Base-by-base conservation (phyloP, 2,888 invertebrate genomes). In the Rhamnusium bicolor region DNA sequence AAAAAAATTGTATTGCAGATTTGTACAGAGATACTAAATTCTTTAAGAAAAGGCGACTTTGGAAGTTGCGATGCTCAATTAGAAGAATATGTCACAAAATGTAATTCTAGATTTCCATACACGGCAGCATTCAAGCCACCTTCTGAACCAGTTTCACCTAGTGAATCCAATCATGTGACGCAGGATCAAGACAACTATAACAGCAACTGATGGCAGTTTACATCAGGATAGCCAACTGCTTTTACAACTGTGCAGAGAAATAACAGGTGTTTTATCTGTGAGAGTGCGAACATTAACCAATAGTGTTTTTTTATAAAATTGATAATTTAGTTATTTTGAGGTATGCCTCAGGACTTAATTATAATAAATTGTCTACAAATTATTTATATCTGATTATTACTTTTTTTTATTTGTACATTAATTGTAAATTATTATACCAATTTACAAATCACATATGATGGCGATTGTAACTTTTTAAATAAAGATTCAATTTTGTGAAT, bases 41-140 rank as follows among this genome's bases (percentile, higher is more conserved):
- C 94, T 78, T 90, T 98, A 83, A 91, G 91, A 79, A 92, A 92
- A 79, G 96, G 96, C 66, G 94, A 94, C 82, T 95, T 98, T 86
- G 97, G 97, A 0, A 88, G 90, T 21, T 93, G 93, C 87, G 93
- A 94, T 74, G 88, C 90, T 46, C 91, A 91, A 79, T 91, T 92
- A 80, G 93, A 92, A 83, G 91, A 92, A 63, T 97, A 94, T 88
- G 91, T 93, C 82, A 89, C 90, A 73, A 91, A 91, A 83, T 96
- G 97, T 88, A 92, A 93, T 85, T 89, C 89, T 81, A 92, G 91
- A 83, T 97, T 95, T 89, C 95, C 95, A 27, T 93, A 94, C 88
- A 95, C 97, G 73, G 92, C 93, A 79, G 93, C 94, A 67, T 96
- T 96, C 89, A 84, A 90, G 71, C 90, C 86, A 14, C 84, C 83